Evolutionary conservation across 1,140 invertebrate genomes (phyloP), one percentile per base, ranked within the genome.

Genomic region (Euglossa dilemma): DNA sequence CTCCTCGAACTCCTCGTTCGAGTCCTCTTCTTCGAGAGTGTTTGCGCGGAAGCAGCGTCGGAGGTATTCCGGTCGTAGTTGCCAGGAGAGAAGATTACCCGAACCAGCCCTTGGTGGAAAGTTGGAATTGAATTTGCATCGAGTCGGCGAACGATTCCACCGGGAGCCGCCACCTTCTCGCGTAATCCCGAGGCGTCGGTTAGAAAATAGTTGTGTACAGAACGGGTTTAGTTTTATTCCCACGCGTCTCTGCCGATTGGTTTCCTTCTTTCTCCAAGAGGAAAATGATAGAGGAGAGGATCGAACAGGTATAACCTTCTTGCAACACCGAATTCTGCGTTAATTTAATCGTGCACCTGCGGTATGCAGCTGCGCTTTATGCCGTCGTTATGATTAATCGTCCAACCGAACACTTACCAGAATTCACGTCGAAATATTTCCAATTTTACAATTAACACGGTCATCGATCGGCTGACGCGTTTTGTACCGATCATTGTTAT

Each of bases 71-170:
- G 59, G 50, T 75, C 12, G 43, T 54, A 18, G 25, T 12, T 7
- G 28, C 28, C n/a, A 16, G 9, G 43, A 45, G 63, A 56, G 52
- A 70, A 61, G 52, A 70, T 71, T 28, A n/a, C 36, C 28, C 25
- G 56, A 59, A n/a, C 18, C 36, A 23, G 12, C 6, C 9, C 14
- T 14, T 18, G 20, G 14, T 12, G 57, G 57, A 67, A 76, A 57
- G 61, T 74, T 66, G n/a, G 28, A 75, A 75, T 50, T 81, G 64
- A 47, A 61, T 82, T 82, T 74, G 6, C 50, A 50, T 74, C 6
- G 25, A 18, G 18, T 6, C 20, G 16, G 12, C 18, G 11, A 14
- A 57, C 56, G 52, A n/a, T 43, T 47, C 25, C n/a, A 14, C 14
- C 18, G 25, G 45, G 59, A 28, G n/a, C n/a, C 20, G 14, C 1